phyloP scores from a whole-genome alignment of 2,113 vertebrate species.

The Chaetodon trifascialis region DNA sequence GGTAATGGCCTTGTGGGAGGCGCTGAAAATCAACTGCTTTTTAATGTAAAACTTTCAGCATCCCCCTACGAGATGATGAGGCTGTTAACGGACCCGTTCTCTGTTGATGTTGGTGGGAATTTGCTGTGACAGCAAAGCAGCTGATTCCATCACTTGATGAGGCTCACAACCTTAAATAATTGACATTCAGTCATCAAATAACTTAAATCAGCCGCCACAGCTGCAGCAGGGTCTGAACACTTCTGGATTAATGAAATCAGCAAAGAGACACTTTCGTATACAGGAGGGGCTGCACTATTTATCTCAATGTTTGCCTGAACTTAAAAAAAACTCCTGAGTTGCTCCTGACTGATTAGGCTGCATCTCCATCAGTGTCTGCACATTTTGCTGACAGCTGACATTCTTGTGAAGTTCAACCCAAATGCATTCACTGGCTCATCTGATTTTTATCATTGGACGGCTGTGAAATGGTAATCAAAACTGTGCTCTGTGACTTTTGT shows the following conservation, averaged over 20 bases:
- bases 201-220: conserved; percentile 42
- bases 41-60: conserved; percentile 35
- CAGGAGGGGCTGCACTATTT: not conserved
- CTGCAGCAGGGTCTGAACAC: conserved; percentile 32
- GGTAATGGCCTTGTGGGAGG: conserved; percentile 24
- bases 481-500: not conserved
- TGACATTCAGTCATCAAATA: conserved; percentile 50
- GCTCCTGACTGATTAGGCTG: not conserved
- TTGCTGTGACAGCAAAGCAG: conserved; percentile 48
- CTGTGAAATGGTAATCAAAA: not conserved
- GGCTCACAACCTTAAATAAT: conserved; percentile 41
- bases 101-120: conserved; percentile 37
- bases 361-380: conserved; percentile 2
- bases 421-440: not conserved
- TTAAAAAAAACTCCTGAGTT: not conserved
- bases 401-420: not conserved
- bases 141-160: conserved; percentile 49
- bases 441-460: not conserved
- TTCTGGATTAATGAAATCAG: conserved; percentile 47
- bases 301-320: conserved; percentile 19
- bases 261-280: not conserved
- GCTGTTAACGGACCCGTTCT: conserved; percentile 25
- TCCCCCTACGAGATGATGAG: conserved; percentile 6
- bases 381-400: conserved; percentile 4
- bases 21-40: conserved; percentile 29